Base-by-base conservation (phyloP, 1,140 invertebrate genomes). In the Nasonia giraulti region DNA sequence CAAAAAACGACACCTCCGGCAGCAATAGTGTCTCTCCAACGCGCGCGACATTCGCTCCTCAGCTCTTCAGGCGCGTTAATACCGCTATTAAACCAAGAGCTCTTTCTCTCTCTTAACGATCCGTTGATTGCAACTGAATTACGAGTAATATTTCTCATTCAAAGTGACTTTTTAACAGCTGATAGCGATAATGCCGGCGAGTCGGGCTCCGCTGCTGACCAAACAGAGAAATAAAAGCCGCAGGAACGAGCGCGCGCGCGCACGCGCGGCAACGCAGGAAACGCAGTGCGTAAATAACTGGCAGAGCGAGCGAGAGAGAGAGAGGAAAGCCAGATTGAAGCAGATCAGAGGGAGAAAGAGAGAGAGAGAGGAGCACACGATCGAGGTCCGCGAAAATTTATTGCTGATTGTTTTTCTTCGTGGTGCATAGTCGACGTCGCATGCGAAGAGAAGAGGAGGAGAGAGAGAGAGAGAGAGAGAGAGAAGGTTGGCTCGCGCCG, bases 381-480 rank as follows among this genome's bases (percentile, higher is more conserved):
- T 82, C 84, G 62, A 66, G 37, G 37, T 80, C 82, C 75, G 83
- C 50, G 87, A 87, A 87, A 89, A 86, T 88, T 85, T 87, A 86
- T 78, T 81, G 77, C 73, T 86, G 81, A 88, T 88, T 89, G 88
- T 88, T 90, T 90, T 90, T 88, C 88, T 87, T 77, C 37, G 82
- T 77, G 80, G 83, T 55, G 79, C 55, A 68, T 71, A 79, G 33
- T 82, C 69, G 80, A 55, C 73, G 74, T 40, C 47, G 81, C 47
- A 31, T 44, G 50, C 73, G 50, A 75, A 74, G 44, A 74, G 40
- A 69, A 23, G 6, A 12, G 73, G 20, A 40, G 37, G 33, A 74
- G 44, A 74, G 40, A 69, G 40, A 8, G 5, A 27, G 14, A 40
- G 37, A n/a, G 14, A 44, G 37, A 37, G 37, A 37, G 31, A 40